Base-by-base conservation (phyloP, 2,888 invertebrate species). In the Morpho achilles region DNA sequence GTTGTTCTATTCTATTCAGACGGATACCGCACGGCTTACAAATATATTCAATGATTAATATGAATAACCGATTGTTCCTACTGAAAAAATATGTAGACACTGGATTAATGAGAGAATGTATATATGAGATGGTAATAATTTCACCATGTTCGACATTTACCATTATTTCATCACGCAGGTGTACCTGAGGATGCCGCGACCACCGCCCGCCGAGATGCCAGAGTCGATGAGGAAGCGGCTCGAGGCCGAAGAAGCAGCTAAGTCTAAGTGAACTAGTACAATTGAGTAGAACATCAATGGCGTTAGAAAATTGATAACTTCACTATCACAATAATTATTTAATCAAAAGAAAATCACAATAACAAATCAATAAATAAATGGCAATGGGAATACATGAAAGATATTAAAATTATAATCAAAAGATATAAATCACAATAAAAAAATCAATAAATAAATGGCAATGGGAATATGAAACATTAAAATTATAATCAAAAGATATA, bases 201-300 rank as follows among this genome's bases (percentile, higher is more conserved):
- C 98, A 62, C 98, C 99, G 79, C 98, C 98, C 76, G 97, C 98
- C 73, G 95, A 96, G 87, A 98, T 98, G 98, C 98, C 98, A 10
- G 98, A 96, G 80, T 96, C 96, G 9, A 92, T 98, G 76, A 96
- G 95, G 84, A 93, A 93, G 85, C 95, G 96, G 68, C 80, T 93
- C 41, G 91, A 87, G 61, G 92, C 89, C 0, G 86, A 88, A 50
- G 85, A 77, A 57, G 84, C 79, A 8, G 75, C 73, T 8, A 82
- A 81, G 64, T 59, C 76, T 45, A 82, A 87, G 79, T 84, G 77
- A 86, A 80, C 57, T 58, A 53, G 42, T 53, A 58, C 58, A 41
- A 46, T 45, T 45, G 8, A 10, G 9, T 51, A 56, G 42, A 51
- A 32, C 10, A 47, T 16, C 39, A 56, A 10, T 46, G 51, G 50